Evolutionary conservation across 92 coral and sea anemone genomes (phyloP).

Genomic region (Palythoa heliodiscus): DNA sequence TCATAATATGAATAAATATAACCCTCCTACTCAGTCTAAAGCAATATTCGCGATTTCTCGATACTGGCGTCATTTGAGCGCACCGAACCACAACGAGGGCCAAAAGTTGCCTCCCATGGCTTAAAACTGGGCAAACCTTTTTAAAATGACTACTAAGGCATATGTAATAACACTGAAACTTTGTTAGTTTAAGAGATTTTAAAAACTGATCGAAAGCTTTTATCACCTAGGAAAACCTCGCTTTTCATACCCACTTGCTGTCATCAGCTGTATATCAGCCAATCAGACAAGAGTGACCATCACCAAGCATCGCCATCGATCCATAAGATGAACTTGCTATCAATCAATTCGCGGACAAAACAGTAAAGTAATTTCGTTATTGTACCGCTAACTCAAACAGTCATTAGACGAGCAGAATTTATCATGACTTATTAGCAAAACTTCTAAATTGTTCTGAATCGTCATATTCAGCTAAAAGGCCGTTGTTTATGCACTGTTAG

Average conservation of each 20-base stretch:
- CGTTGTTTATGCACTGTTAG: not conserved
- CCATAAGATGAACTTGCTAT: not conserved
- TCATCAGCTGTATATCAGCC: not conserved
- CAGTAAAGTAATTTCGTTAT: not conserved
- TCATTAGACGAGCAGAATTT: not conserved
- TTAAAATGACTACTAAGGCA: not conserved
- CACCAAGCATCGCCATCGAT: not conserved
- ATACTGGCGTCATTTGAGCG: slow-evolving; percentile 34
- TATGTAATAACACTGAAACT: not conserved
- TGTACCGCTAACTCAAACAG: not conserved
- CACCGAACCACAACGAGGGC: slow-evolving; percentile 25
- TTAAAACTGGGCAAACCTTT: not conserved
- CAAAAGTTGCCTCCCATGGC: slow-evolving; percentile 28
- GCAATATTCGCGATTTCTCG: slow-evolving; percentile 21
- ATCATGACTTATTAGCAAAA: not conserved
- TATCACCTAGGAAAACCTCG: not conserved
- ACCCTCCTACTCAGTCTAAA: slow-evolving; percentile 27
- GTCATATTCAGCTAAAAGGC: not conserved
- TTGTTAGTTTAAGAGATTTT: not conserved
- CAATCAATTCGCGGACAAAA: not conserved
- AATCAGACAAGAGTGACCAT: not conserved
- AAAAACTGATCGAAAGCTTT: not conserved
- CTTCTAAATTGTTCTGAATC: not conserved
- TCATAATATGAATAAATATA: slow-evolving; percentile 30
- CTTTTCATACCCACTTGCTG: not conserved